Base-by-base conservation (phyloP, 2,888 invertebrate genomes). In the Didymodactylos carnosus region DNA sequence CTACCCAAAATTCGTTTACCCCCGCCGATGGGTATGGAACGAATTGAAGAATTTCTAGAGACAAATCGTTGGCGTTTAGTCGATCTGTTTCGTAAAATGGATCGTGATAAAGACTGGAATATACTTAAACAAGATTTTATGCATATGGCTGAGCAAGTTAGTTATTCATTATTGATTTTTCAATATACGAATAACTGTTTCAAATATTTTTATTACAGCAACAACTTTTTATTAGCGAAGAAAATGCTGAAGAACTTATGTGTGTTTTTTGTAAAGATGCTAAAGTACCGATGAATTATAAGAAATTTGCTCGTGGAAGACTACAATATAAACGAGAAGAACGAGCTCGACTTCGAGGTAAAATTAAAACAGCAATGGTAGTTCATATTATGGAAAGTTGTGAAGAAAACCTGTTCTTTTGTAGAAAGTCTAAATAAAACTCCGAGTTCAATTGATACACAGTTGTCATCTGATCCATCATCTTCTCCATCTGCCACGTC, bases 81-180 rank as follows among this genome's bases (percentile, higher is more conserved):
- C 10, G 74, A 74, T 27, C 23, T 74, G 39, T 74, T 74, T 35
- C 53, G 43, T 23, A 71, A 71, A 53, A 41, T 74, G 13, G 74
- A 74, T 39, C 27, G 51, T n/a, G 62, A 62, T 19, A 74, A 74
- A 74, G 51, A 71, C 8, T 74, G 74, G 74, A 39, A 27, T 39
- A 43, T 72, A 14, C 53, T 71, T n/a, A 72, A 74, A 71, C 39
- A 62, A n/a, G 74, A 74, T 46, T 74, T 74, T 62, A 71, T 62
- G 19, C 71, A 43, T 39, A 53, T 71, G 71, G 35, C 39, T 43
- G 41, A 71, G 53, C 53, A 69, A 23, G 74, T 71, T 23, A 49
- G 29, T 23, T 35, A 41, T 10, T 29, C 25, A n/a, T n/a, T n/a
- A n/a, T n/a, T n/a, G n/a, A n/a, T n/a, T n/a, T n/a, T n/a, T n/a